Percentiles rank a stretch among this genome's conserved stretches.
Evolutionary conservation across 2,888 invertebrate genomes (phyloP).

Genomic region (Tachina fera): DNA sequence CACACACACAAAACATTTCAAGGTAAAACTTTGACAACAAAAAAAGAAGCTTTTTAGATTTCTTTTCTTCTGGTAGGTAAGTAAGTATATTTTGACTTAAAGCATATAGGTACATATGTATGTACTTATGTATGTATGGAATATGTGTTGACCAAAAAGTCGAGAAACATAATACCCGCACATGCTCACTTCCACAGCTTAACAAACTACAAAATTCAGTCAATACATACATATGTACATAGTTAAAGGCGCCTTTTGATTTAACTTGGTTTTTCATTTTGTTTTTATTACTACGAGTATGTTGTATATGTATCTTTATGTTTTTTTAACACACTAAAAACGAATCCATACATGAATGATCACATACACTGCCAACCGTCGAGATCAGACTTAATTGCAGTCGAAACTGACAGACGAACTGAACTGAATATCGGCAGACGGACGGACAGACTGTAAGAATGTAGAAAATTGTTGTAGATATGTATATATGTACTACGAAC

Average conservation of each 20-base stretch:
- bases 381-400: conserved; percentile 59
- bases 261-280: conserved; percentile 39
- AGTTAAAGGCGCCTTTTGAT: conserved; percentile 56
- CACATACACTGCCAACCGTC: conserved; percentile 29
- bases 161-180: background rate
- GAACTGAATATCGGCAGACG: conserved; percentile 35
- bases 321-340: background rate
- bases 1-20: conserved; percentile 44
- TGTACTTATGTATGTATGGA: too few species aligned
- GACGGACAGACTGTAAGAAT: background rate
- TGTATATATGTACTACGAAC: too few species aligned
- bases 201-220: conserved; percentile 13
- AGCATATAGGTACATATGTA: background rate
- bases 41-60: conserved; percentile 18
- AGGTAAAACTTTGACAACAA: conserved; percentile 53
- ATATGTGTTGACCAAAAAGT: conserved; percentile 9
- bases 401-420: conserved; percentile 21
- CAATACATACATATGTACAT: too few species aligned
- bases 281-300: background rate
- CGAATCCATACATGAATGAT: conserved; percentile 45
- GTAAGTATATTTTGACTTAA: conserved; percentile 11
- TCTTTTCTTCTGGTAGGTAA: background rate
- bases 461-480: too few species aligned
- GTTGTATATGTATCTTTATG: too few species aligned
- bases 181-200: too few species aligned